Evolutionary conservation across 2,113 vertebrate genomes (phyloP), one percentile per base, ranked within the genome.

Genomic region (Oncorhynchus keta): DNA sequence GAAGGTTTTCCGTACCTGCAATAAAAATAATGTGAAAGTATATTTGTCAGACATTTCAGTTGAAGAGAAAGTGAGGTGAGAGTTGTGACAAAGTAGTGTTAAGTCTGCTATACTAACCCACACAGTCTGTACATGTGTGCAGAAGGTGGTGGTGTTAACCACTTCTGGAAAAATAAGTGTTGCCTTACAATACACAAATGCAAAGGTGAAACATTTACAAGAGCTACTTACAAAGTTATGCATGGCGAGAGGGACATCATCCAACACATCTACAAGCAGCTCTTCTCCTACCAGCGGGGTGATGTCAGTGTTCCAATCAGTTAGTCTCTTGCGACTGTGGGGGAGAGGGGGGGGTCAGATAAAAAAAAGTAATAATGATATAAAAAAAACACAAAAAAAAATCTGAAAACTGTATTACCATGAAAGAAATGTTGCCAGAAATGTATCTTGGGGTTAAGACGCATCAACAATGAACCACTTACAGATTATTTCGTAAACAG

Each of bases 1-100:
- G 92, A 95, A 97, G 0, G 96, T 97, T 92, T 97, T 97, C 78
- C 96, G 95, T 79, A 97, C 96, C 96, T 97, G 91, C 3, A 76
- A 65, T 81, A 72, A 1, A 74, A 59, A 64, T 39, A 26, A 39
- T 39, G 9, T 16, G 39, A 45, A 39, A 13, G 18, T 7, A 9
- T n/a, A 20, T 20, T 20, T 32, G 18, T 39, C 12, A 5, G 65
- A 45, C 55, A 57, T 57, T 57, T 20, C 55, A 57, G 18, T 57
- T 57, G 39, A 45, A 45, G 39, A 16, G 14, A 55, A 55, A 55
- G 51, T 55, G 51, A 14, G 16, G 12, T 55, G 51, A 55, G 3
- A 55, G 51, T 5, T 55, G 51, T 55, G 16, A 55, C 14, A 51
- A 55, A 55, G 16, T 55, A 55, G 51, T 55, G 39, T 9, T 11